These are phyloP conservation scores for Mystacides longicornis DNA, from an alignment of 2,888 invertebrate genomes.

Conservation along the genomic window DNA sequence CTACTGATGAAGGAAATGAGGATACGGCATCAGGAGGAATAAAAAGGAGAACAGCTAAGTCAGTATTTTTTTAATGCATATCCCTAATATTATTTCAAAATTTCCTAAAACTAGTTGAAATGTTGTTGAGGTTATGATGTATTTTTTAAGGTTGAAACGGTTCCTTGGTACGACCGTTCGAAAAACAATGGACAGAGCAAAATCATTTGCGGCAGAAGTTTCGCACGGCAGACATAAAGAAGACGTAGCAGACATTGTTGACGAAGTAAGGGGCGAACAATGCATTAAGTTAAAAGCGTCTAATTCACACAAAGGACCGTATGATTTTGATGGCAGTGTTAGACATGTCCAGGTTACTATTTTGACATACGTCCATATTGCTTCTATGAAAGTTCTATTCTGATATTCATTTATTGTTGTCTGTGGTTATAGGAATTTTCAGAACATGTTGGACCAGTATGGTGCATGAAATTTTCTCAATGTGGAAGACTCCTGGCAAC, in stretches of 20 bases:
- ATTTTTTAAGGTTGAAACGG: slow-evolving; percentile 62
- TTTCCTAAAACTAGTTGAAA: neutral
- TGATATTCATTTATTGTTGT: too few relatives aligned
- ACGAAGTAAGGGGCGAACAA: slow-evolving; percentile 72
- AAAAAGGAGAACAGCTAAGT: slow-evolving; percentile 40
- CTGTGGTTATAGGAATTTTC: slow-evolving; percentile 54
- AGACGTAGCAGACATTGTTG: slow-evolving; percentile 76
- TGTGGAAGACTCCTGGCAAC: slow-evolving; percentile 95
- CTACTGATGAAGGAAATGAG: slow-evolving; percentile 39
- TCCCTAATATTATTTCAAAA: neutral
- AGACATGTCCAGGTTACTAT: slow-evolving; percentile 81
- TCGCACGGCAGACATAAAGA: slow-evolving; percentile 81
- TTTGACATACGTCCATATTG: too few relatives aligned
- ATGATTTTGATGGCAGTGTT: slow-evolving; percentile 86
- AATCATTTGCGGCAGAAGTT: slow-evolving; percentile 81
- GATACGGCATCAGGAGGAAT: slow-evolving; percentile 39
- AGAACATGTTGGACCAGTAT: slow-evolving; percentile 88
- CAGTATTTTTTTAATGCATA: neutral
- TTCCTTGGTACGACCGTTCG: slow-evolving; percentile 85
- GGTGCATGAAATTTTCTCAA: slow-evolving; percentile 98
- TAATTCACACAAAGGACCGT: slow-evolving; percentile 93
- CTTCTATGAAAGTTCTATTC: too few relatives aligned
- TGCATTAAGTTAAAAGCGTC: slow-evolving; percentile 88
- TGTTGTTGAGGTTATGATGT: neutral
- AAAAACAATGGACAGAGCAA: slow-evolving; percentile 86